Evolutionary conservation across 1,140 invertebrate genomes (phyloP).

Genomic region (Nymphalis io): DNA sequence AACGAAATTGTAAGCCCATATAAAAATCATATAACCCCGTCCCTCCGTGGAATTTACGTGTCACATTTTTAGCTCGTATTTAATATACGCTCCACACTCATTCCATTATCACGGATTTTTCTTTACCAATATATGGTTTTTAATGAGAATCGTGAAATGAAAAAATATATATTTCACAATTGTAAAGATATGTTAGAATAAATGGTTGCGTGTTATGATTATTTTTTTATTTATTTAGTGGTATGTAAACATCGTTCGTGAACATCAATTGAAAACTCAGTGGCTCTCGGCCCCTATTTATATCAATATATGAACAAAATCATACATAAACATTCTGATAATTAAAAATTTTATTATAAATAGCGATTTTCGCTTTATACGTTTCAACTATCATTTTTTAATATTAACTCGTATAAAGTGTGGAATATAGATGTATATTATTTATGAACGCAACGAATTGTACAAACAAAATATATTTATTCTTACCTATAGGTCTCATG

Average conservation of each 20-base stretch:
- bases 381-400: not conserved
- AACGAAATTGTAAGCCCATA: slow-evolving; percentile 37
- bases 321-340: too few relatives aligned
- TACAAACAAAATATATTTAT: slow-evolving; percentile 30
- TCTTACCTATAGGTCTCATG: slow-evolving; percentile 13
- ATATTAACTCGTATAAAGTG: not conserved
- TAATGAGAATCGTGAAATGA: not conserved
- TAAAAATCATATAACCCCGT: slow-evolving; percentile 12
- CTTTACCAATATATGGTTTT: slow-evolving; percentile 18
- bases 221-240: too few relatives aligned
- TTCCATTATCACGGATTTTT: slow-evolving; percentile 25
- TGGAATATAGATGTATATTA: slow-evolving; percentile 6
- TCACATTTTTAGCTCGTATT: slow-evolving; percentile 20
- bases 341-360: too few relatives aligned
- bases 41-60: slow-evolving; percentile 17
- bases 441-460: slow-evolving; percentile 26
- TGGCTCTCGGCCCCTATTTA: too few relatives aligned
- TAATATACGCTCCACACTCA: slow-evolving; percentile 23
- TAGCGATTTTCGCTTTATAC: not conserved
- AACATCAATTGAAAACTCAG: too few relatives aligned
- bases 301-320: too few relatives aligned
- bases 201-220: not conserved
- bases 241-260: not conserved
- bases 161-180: slow-evolving; percentile 4
- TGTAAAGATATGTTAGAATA: not conserved